Base-by-base conservation (phyloP, 1,140 invertebrate species). In the Lordiphosa collinella region DNA sequence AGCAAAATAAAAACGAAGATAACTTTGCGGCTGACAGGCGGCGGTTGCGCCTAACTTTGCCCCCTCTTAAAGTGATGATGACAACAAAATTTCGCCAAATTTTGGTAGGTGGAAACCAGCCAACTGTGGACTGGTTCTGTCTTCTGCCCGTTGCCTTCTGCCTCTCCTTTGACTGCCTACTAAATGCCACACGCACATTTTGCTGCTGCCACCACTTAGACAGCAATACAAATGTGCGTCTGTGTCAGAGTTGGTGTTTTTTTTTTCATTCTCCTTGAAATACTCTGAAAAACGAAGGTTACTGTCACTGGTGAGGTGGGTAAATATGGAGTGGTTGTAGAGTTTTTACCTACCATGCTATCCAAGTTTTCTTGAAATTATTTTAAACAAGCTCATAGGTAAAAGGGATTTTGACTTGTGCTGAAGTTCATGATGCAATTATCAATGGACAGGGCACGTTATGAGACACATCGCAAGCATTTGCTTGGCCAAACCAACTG, bases 81-180 rank as follows among this genome's bases (percentile, higher is more conserved):
- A 86, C 82, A 85, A 85, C 82, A 82, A 72, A 82, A 86, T 82
- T 86, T 86, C 72, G 58, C 65, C 60, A 53, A 68, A 68, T 38
- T 38, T 38, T 18, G 37, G 13, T 38, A 38, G 40, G 16, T 41
- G 10, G 22, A 41, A 41, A 41, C 38, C 38, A 25, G 40, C 16
- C 40, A 11, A 35, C 29, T 66, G 53, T 34, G 62, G 40, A 50
- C 43, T 63, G 48, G 34, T 66, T 22, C 64, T 57, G 63, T 51
- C 43, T 14, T 12, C 34, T 38, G 18, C 32, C 34, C 35, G 34
- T 44, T 32, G 29, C 22, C 9, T 49, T 48, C 41, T 18, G 18
- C 18, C 18, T 18, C 18, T 18, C 18, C 18, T 18, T 3, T 18
- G 18, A 18, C 53, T 36, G 49, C 14, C 57, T 53, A 44, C 47